Base-by-base conservation (phyloP, 2,888 invertebrate genomes). In the Crepidodera aurea region DNA sequence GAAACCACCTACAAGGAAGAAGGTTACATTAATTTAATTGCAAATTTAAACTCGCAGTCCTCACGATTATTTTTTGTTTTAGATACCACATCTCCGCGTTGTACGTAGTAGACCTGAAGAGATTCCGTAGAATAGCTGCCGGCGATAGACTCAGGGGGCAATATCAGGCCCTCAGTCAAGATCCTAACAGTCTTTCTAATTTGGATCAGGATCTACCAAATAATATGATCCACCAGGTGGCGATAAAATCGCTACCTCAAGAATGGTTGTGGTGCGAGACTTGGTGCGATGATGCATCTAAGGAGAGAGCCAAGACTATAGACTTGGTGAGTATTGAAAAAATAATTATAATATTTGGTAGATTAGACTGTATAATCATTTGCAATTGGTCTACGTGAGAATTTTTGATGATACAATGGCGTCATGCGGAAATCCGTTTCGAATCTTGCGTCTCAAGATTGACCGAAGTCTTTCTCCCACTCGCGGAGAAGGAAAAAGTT, bases 221-320 rank as follows among this genome's bases (percentile, higher is more conserved):
- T 82, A 99, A 99, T 81, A 99, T 99, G 99, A 98, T 99, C 67
- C 98, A 99, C 82, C 99, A 99, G 84, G 97, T 97, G 57, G 90
- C 94, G 4, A 98, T 99, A 69, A 99, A 98, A 82, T 97, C 98
- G 0, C 83, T 99, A 73, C 99, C 99, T 0, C 98, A 99, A 79
- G 98, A 99, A 79, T 99, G 99, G 99, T 83, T 99, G 62, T 99
- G 98, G 98, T 99, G 99, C 81, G 98, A 99, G 84, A 99, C 99
- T 0, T 99, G 99, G 99, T 99, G 99, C 79, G 94, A 94, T 75
- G 92, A 96, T 69, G 86, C 82, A 16, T 92, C 94, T 1, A 96
- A 98, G 79, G 84, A 86, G 70, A 86, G 87, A 64, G 99, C 99
- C 1, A 99, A 99, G 83, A 98, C 98, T 53, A 99, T 99, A 72